phyloP scores from a whole-genome alignment of 2,113 vertebrate species.

The human region GRCh38 chr9:15616501-15617000 shows the following conservation, averaged over 20 bases:
- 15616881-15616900: no score
- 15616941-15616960: no score
- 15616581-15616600: background rate
- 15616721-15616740: background rate
- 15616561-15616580: background rate
- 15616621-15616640: background rate
- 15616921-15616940: no score
- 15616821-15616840: background rate
- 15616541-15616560: conserved; percentile 28
- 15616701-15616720: background rate
- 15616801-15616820: background rate
- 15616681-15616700: background rate
- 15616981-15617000: no score
- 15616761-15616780: background rate
- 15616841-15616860: background rate
- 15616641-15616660: background rate
- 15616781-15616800: background rate
- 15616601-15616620: background rate
- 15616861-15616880: no score
- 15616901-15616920: no score
- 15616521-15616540: conserved; percentile 10
- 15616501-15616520: background rate
- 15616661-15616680: conserved; percentile 9
- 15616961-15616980: no score
- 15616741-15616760: background rate